A percentile compares a stretch with the other conserved stretches of the same genome.
phyloP scores from a whole-genome alignment of 2,113 vertebrate genomes.

The Micronisus gabar region DNA sequence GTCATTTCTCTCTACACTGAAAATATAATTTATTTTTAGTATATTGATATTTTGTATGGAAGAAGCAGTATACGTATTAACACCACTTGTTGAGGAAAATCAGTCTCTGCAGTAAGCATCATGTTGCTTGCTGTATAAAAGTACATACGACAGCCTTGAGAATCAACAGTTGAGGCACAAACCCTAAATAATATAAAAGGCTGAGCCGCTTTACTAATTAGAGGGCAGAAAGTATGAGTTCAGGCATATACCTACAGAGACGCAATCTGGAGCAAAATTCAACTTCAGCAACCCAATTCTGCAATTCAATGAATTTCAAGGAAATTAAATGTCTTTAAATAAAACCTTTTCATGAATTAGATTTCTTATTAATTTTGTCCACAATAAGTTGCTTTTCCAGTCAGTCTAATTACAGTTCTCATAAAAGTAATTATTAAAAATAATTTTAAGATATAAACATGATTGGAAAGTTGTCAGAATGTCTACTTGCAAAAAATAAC shows the following conservation, averaged over 20 bases:
- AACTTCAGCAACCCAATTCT: neutral
- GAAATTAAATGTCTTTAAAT: neutral
- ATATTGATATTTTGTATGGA: neutral
- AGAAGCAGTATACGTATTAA: fast-evolving
- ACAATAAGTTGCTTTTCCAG: neutral
- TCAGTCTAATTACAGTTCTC: neutral
- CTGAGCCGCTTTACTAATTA: neutral
- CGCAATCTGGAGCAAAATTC: neutral
- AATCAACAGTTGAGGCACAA: neutral
- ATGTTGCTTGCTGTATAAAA: neutral
- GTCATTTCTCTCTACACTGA: neutral
- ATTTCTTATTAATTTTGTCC: neutral
- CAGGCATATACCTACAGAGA: neutral
- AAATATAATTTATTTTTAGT: neutral
- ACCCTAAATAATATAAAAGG: neutral
- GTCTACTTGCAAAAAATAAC: neutral
- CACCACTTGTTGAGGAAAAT: neutral
- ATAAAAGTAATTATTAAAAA: neutral
- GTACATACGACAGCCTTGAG: neutral
- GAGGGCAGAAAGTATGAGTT: neutral
- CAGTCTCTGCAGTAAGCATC: neutral
- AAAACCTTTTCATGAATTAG: neutral
- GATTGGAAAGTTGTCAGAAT: neutral
- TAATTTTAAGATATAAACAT: neutral
- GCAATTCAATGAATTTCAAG: neutral